Base-by-base conservation (phyloP, 2,888 invertebrate species). In the Celastrina argiolus region DNA sequence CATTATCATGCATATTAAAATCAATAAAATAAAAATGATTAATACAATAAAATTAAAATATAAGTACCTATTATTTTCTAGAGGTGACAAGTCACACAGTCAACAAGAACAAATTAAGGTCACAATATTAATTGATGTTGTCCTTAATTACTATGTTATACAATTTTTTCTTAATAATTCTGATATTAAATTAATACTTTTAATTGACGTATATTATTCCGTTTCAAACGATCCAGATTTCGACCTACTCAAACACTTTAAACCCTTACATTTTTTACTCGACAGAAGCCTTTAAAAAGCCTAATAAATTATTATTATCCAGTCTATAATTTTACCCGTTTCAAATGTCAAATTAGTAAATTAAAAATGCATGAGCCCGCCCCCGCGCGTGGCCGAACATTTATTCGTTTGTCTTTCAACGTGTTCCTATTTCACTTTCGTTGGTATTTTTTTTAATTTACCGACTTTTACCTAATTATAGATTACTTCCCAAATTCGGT, bases 261-360 rank as follows among this genome's bases (percentile, higher is more conserved):
- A 16, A 5, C 16, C 28, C n/a, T 31, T 12, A 28, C 10, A 2
- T 14, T 64, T 64, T 67, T 64, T 39, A 63, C 45, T 61, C 31
- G 51, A 42, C 68, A 59, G 68, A 65, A 67, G 68, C 69, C 82
- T 87, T 83, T 87, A 89, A 87, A 88, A 87, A 88, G n/a, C n/a
- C 83, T 88, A 87, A 90, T 86, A n/a, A n/a, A n/a, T n/a, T n/a
- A n/a, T 85, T 89, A 88, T 88, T 88, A 87, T 83, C 81, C 81
- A 82, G 79, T 74, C 81, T 88, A 81, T 88, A 87, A 88, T 88
- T 88, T 87, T 78, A 82, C 79, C 81, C 80, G 78, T 79, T 84
- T 85, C 81, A 84, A 89, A 86, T 88, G 89, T 89, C 87, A 85
- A 87, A 90, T 90, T 89, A 89, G 86, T 85, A 77, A 81, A 88